Conservation (phyloP, 2,888 invertebrate genomes). For the Synanthedon tipuliformis region DNA sequence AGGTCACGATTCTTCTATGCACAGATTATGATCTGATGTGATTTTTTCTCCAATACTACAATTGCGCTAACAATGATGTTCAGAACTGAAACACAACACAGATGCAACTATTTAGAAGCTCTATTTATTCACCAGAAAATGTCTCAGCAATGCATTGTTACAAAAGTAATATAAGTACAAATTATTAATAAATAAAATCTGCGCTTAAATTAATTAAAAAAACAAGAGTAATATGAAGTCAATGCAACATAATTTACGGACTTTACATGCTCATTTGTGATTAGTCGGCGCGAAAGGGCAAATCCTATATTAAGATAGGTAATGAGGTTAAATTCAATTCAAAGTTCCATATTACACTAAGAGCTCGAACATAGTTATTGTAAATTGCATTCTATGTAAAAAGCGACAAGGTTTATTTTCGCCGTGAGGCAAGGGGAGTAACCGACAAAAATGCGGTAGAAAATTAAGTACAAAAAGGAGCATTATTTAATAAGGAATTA, state of each 20-base stretch:
- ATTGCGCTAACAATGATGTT: no score
- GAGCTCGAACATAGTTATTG: slow-evolving; percentile 20
- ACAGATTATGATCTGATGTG: slow-evolving; percentile 12
- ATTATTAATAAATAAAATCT: slow-evolving; percentile 64
- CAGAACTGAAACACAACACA: no score
- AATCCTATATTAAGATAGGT: slow-evolving; percentile 71
- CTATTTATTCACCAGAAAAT: slow-evolving; percentile 29
- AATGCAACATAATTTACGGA: slow-evolving; percentile 68
- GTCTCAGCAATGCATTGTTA: slow-evolving; percentile 41
- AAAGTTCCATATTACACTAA: slow-evolving; percentile 32
- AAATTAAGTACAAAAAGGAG: slow-evolving; percentile 61
- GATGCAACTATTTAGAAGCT: no score
- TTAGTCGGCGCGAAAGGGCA: slow-evolving; percentile 70
- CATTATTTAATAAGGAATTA: slow-evolving; percentile 42
- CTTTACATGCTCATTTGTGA: slow-evolving; percentile 70
- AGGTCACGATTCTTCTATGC: background rate
- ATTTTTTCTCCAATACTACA: no score
- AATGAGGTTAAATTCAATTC: slow-evolving; percentile 63
- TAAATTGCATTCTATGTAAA: slow-evolving; percentile 39
- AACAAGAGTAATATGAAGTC: slow-evolving; percentile 54
- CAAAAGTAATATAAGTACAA: slow-evolving; percentile 63
- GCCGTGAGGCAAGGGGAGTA: slow-evolving; percentile 25
- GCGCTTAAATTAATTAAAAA: slow-evolving; percentile 36
- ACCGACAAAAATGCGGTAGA: slow-evolving; percentile 67
- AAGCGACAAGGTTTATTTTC: slow-evolving; percentile 39